Base-by-base conservation (phyloP, 2,113 vertebrate species). In the Cranoglanis bouderius region DNA sequence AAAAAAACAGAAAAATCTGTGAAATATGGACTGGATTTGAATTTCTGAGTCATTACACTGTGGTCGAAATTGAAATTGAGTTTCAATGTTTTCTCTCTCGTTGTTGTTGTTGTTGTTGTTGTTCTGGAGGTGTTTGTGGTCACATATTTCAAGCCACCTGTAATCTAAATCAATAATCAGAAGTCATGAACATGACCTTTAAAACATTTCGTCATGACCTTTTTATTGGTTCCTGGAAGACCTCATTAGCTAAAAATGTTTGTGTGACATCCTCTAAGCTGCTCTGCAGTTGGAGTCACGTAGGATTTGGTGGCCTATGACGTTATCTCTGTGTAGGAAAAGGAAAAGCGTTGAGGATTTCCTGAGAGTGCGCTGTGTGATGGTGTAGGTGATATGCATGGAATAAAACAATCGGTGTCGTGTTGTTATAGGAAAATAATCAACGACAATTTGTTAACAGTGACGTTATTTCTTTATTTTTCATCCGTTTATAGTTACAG, bases 221-320 rank as follows among this genome's bases (percentile, higher is more conserved):
- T 94, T 93, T 91, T 91, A 92, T 80, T 46, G 29, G 51, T 92
- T 94, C 94, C 94, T 94, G 89, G 93, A 93, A 94, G 93, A 92
- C 92, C 94, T 95, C 94, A 95, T 96, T 96, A 96, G 89, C 86
- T 93, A 93, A 91, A 90, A 90, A 91, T 92, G 88, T 92, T 93
- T 94, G 93, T 93, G 91, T 92, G 93, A 84, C 78, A n/a, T 92
- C 89, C 94, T 94, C 94, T 87, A 92, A 94, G 93, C 94, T 93
- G 91, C 90, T 87, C 90, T 88, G 86, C 90, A 85, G 90, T 91
- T 90, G 81, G 86, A 87, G 80, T 93, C 94, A 91, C 49, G 38
- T 21, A 93, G 94, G 94, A 95, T 92, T 89, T 83, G 90, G 94
- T 96, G 95, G 95, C 95, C 95, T 96, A 92, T 96, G 93, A 94